These are phyloP conservation scores for Emys orbicularis DNA, from an alignment of 2,797 vertebrate species.

Conservation along the genomic window DNA sequence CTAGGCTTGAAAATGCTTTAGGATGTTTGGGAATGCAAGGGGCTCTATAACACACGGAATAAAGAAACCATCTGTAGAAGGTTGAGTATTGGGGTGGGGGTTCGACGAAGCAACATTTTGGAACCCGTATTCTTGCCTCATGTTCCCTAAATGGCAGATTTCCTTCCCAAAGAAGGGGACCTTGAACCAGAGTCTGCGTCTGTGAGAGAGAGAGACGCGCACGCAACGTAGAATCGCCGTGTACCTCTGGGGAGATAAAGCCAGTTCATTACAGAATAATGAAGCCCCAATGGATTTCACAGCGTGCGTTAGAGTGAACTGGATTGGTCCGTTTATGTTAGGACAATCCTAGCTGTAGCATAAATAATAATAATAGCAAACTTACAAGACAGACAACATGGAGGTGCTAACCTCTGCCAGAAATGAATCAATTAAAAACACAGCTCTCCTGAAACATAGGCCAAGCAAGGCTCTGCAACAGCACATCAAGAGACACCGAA, in stretches of 20 bases:
- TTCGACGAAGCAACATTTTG: background rate
- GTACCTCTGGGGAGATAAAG: background rate
- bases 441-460: accelerated
- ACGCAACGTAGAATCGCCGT: background rate
- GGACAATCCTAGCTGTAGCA: background rate
- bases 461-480: accelerated
- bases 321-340: background rate
- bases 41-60: background rate
- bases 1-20: background rate
- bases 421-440: accelerated
- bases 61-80: background rate
- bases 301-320: background rate
- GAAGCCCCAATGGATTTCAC: background rate
- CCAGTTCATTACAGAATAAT: background rate
- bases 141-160: background rate
- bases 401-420: background rate
- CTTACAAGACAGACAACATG: accelerated
- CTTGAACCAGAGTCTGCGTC: background rate
- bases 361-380: accelerated
- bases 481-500: background rate
- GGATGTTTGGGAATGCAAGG: background rate
- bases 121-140: background rate
- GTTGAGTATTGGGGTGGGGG: background rate
- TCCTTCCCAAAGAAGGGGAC: background rate
- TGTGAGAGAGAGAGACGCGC: background rate